phyloP scores from a whole-genome alignment of 2,888 invertebrate species.

The Noctua comes region DNA sequence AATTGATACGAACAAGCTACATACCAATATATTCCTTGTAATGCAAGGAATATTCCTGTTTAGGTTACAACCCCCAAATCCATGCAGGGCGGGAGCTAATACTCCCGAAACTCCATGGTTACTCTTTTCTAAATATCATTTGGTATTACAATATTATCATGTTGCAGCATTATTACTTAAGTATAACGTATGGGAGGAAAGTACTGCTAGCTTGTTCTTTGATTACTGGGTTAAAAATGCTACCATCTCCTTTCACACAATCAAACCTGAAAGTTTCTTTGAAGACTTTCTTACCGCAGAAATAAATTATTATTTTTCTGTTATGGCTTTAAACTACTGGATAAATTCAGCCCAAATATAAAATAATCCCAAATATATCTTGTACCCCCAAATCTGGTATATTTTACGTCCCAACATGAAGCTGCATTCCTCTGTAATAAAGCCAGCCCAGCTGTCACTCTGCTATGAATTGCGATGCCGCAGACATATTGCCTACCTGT shows the following conservation, averaged over 20 bases:
- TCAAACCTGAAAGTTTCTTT: background rate
- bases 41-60: background rate
- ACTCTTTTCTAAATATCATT: too few relatives aligned
- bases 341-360: slow-evolving; percentile 17
- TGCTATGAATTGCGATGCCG: slow-evolving; percentile 35
- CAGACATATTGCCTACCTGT: slow-evolving; percentile 60
- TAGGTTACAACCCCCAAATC: background rate
- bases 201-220: background rate
- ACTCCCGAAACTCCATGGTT: too few relatives aligned
- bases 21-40: background rate
- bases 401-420: slow-evolving; percentile 10
- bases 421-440: slow-evolving; percentile 55
- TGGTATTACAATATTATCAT: too few relatives aligned
- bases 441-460: slow-evolving; percentile 51
- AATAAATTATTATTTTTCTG: background rate
- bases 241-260: background rate
- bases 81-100: background rate
- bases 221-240: background rate
- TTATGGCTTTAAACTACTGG: background rate
- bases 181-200: too few relatives aligned
- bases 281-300: background rate
- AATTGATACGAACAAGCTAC: background rate
- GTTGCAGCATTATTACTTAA: too few relatives aligned
- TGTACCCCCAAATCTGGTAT: background rate
- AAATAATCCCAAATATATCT: slow-evolving; percentile 10